phyloP scores from a whole-genome alignment of 1,140 invertebrate species.

The Radopholus similis region DNA sequence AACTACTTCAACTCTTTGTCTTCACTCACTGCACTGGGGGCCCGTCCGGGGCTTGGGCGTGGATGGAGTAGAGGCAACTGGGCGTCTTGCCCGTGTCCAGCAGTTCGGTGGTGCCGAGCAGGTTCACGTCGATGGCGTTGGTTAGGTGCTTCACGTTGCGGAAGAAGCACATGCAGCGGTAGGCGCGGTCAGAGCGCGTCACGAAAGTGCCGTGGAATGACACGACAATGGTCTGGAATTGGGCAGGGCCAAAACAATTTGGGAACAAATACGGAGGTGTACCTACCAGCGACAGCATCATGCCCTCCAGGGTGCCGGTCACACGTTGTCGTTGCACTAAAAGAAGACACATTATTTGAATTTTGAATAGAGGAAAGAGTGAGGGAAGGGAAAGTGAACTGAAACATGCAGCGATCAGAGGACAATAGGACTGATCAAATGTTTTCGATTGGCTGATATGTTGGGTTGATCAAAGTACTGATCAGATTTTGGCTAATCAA shows the following conservation, averaged over 20 bases:
- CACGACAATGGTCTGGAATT: slow-evolving; percentile 58
- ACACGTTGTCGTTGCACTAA: slow-evolving; percentile 50
- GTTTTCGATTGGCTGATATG: too few species aligned
- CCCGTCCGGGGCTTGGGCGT: slow-evolving; percentile 39
- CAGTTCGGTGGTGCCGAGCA: slow-evolving; percentile 48
- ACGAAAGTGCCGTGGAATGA: slow-evolving; percentile 59
- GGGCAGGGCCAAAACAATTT: too few species aligned
- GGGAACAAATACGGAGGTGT: too few species aligned
- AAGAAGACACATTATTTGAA: not conserved
- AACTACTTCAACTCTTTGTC: slow-evolving; percentile 15
- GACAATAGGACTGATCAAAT: too few species aligned
- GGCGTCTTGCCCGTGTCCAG: slow-evolving; percentile 51
- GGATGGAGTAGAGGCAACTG: slow-evolving; percentile 44
- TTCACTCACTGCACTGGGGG: slow-evolving; percentile 39
- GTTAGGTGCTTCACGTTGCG: slow-evolving; percentile 50
- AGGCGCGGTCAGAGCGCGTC: slow-evolving; percentile 51
- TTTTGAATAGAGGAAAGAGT: not conserved
- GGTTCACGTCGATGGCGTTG: slow-evolving; percentile 51
- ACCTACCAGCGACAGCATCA: slow-evolving; percentile 54
- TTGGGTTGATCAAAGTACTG: too few species aligned
- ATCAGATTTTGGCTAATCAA: too few species aligned
- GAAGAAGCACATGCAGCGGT: slow-evolving; percentile 59
- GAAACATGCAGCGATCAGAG: too few species aligned
- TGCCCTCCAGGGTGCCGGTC: slow-evolving; percentile 50
- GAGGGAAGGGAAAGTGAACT: not conserved